A percentile compares a stretch with the other conserved stretches of the same genome.
phyloP scores from a whole-genome alignment of 1,140 invertebrate genomes.

The Trypoxylus dichotomus region DNA sequence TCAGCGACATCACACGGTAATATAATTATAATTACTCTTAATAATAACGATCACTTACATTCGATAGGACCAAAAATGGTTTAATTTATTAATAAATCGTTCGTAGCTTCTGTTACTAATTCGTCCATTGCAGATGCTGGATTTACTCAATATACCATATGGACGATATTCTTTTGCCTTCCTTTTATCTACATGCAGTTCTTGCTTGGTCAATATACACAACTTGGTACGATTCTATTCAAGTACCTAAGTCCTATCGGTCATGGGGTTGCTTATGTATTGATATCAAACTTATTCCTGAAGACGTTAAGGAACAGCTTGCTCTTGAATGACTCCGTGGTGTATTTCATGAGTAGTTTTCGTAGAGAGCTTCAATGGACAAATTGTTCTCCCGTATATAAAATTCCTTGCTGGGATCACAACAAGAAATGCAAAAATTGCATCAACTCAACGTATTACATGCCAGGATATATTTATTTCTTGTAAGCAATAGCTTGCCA shows the following conservation, averaged over 20 bases:
- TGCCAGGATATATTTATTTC: slow-evolving; percentile 22
- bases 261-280: not conserved
- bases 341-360: slow-evolving; percentile 12
- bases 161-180: not conserved
- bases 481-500: not conserved
- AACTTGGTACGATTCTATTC: not conserved
- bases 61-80: not conserved
- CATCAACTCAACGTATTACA: not conserved
- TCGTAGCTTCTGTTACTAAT: not conserved
- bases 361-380: slow-evolving; percentile 17
- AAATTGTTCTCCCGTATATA: not conserved
- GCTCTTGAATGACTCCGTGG: not conserved
- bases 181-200: slow-evolving; percentile 21
- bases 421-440: not conserved
- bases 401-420: slow-evolving; percentile 5
- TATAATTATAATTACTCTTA: not conserved
- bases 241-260: slow-evolving; percentile 25
- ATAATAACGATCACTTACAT: not conserved
- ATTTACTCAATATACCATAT: not conserved
- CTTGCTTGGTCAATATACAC: slow-evolving; percentile 22
- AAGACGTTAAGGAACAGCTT: slow-evolving; percentile 14
- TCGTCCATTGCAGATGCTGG: not conserved
- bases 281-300: slow-evolving; percentile 15
- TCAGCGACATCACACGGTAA: not conserved
- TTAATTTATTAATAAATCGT: no score